Base-by-base conservation (phyloP, 1,140 invertebrate species). In the Lysiphlebus fabarum region DNA sequence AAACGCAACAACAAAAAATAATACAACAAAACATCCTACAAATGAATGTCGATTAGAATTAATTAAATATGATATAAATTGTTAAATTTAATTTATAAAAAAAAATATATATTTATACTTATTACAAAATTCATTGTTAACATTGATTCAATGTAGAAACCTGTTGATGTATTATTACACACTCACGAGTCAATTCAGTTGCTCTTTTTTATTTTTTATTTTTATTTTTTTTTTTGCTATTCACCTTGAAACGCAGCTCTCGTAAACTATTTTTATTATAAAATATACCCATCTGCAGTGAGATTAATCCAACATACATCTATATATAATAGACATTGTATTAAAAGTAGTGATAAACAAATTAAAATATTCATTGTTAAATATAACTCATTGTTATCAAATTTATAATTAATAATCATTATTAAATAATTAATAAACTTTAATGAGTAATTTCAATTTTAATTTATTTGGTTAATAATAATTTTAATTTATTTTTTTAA, bases 221-320 rank as follows among this genome's bases (percentile, higher is more conserved):
- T 14, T 51, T 58, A 12, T 58, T 42, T 34, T 57, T 45, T 47
- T 38, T 33, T 36, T 34, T 11, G 14, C 53, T 59, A 37, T 59
- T 47, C 43, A 61, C 59, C 59, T 61, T 61, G 59, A 61, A 56
- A 11, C 38, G 17, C 8, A 14, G 8, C 14, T 38, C 43, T 43
- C 38, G 50, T 58, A 38, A 26, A 60, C 59, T 61, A 61, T 61
- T 61, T 61, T 61, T 56, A 49, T 55, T 54, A 48, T 50, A 43
- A 33, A 56, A 43, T 51, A 17, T 54, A 17, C 34, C 33, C 53
- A 61, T 61, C 53, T 61, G 54, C 54, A 61, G 42, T 51, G 26
- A 61, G 59, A 56, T 61, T 61, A 50, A 53, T 45, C n/a, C 41
- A 54, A 37, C 11, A 34, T 41, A 14, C n/a, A n/a, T n/a, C n/a